Conservation (phyloP, 2,113 vertebrate species). For the Salminus brasiliensis region DNA sequence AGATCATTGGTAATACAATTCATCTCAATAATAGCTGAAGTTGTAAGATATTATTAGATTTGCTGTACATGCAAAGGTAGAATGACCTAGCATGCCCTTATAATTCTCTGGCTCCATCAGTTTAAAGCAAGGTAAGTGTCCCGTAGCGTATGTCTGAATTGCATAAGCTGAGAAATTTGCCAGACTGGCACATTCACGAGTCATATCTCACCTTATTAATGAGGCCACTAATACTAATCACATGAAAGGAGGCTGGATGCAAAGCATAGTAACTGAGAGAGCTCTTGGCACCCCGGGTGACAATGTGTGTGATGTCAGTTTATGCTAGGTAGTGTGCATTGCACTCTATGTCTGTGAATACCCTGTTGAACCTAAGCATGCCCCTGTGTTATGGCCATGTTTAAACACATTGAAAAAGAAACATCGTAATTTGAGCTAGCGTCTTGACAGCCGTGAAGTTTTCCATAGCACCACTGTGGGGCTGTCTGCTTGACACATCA, state of each 20-base stretch:
- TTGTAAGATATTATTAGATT: background rate
- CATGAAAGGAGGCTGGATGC: background rate
- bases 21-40: no score
- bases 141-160: background rate
- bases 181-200: background rate
- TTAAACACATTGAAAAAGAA: conserved; percentile 16
- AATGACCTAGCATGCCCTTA: background rate
- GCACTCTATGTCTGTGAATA: background rate
- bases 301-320: background rate
- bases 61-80: background rate
- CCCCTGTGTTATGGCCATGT: background rate
- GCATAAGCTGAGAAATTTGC: conserved; percentile 18
- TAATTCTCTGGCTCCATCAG: no score
- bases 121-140: background rate
- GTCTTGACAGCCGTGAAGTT: conserved; percentile 24
- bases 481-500: conserved; percentile 1
- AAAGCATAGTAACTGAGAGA: background rate
- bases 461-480: background rate
- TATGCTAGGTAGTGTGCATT: background rate
- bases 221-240: background rate
- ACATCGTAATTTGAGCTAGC: background rate
- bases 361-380: conserved; percentile 1
- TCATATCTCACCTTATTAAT: conserved; percentile 15
- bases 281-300: background rate
- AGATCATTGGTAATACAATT: no score